Evolutionary conservation across 1,140 invertebrate genomes (phyloP), one percentile per base, ranked within the genome.

Genomic region (Galleria mellonella): DNA sequence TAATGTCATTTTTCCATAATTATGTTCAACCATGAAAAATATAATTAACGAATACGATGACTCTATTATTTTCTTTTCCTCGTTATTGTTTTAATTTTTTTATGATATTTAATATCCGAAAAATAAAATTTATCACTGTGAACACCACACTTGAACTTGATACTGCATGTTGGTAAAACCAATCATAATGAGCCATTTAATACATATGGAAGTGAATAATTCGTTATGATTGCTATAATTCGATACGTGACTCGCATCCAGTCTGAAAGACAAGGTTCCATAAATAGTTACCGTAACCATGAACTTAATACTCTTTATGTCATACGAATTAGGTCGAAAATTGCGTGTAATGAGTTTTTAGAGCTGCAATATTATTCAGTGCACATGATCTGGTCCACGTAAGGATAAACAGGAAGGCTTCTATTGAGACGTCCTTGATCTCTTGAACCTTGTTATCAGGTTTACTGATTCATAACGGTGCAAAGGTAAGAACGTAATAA

Each of bases 401-500:
- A 68, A 73, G 70, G 65, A 78, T 51, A 72, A 75, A 74, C 74
- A 78, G 74, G 74, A 78, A 78, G 72, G 58, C 41, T 66, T 66
- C 64, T 62, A 72, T 74, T 78, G 60, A 65, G 35, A 23, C 27
- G 68, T 52, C 72, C 69, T 75, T 78, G 69, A 75, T 75, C 63
- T 58, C 48, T 51, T 70, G 67, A 67, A 68, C 65, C 52, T 58
- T 53, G 49, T 32, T 37, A 37, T 37, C 35, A 37, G 17, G 35
- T 37, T 15, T 15, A 17, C 35, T 37, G 35, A 37, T 37, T 37
- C 35, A 37, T 15, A n/a, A n/a, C n/a, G 13, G 14, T n/a, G 3
- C 14, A 13, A 5, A 37, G 15, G 15, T 37, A 35, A 15, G 14
- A 14, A 15, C 12, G 35, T 37, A 12, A 37, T 28, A 29, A n/a